Base-by-base conservation (phyloP, 2,797 vertebrate genomes). In the Mus minutoides region DNA sequence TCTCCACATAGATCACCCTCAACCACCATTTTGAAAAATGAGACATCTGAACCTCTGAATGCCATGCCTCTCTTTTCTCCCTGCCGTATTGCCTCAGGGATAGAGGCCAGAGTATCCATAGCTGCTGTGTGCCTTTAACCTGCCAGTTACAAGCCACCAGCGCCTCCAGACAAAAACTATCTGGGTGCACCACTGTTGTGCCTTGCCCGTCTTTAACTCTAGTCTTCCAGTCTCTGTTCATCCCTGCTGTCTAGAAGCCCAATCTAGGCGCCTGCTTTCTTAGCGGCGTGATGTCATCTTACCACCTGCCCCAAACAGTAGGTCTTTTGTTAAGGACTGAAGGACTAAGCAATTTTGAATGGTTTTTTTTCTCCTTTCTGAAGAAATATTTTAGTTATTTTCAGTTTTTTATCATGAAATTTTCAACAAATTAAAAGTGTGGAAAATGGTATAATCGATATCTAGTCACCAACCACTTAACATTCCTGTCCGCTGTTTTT, bases 321-420 rank as follows among this genome's bases (percentile, higher is more conserved):
- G 31, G 24, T 2, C 24, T 92, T 90, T 89, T 67, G 14, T 76
- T 40, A 22, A 76, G 1, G 1, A 9, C 0, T 1, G 5, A 11
- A 9, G 10, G 34, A 60, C 82, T 40, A 76, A 87, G 17, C 22
- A 34, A 29, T 85, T 94, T 80, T 52, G 46, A 88, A 52, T 85
- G 67, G 93, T 76, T 60, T 24, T 58, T 22, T 22, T 58, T 7
- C 17, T 67, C 14, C 62, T 11, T 10, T 34, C 76, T 64, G 31
- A 88, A 88, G 2, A 77, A 34, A 52, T 90, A 58, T 26, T 77
- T 95, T 79, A 84, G 26, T 88, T 34, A 71, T 86, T 93, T 92
- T 21, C 7, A 16, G 1, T 52, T 94, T 85, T 62, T 62, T 79
- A 73, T 22, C 52, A 21, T 92, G 56, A 84, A 83, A 80, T 92